phyloP scores from a whole-genome alignment of 2,888 invertebrate genomes.

The Girardia tigrina region DNA sequence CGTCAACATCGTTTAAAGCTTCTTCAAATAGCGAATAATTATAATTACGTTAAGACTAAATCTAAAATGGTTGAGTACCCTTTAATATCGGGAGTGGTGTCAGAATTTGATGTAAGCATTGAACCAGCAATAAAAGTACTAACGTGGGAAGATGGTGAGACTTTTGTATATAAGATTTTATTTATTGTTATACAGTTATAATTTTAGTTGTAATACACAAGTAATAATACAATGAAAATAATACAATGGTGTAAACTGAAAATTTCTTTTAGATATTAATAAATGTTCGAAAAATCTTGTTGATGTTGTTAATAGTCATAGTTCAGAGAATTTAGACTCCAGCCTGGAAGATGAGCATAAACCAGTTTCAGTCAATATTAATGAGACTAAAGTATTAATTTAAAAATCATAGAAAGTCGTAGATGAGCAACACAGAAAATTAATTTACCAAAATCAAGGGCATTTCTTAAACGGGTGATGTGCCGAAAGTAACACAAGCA shows the following conservation, averaged over 20 bases:
- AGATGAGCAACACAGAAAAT: too few relatives aligned
- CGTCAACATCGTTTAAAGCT: slow-evolving; percentile 58
- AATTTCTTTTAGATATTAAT: too few relatives aligned
- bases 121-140: slow-evolving; percentile 7
- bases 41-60: slow-evolving; percentile 67
- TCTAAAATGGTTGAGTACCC: slow-evolving; percentile 73
- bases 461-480: too few relatives aligned
- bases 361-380: too few relatives aligned
- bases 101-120: slow-evolving; percentile 61
- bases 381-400: too few relatives aligned
- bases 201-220: background rate
- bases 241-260: too few relatives aligned
- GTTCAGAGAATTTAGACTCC: too few relatives aligned
- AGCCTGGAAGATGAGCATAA: too few relatives aligned
- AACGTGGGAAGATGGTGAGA: slow-evolving; percentile 28
- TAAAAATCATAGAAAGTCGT: too few relatives aligned
- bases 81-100: slow-evolving; percentile 68
- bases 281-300: background rate
- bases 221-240: background rate
- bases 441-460: too few relatives aligned
- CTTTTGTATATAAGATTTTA: background rate
- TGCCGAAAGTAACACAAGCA: too few relatives aligned
- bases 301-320: background rate
- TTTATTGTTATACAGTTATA: background rate
- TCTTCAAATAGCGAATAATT: slow-evolving; percentile 56